These are phyloP conservation scores for Musca domestica DNA, from an alignment of 1,140 invertebrate genomes.

Conservation along the genomic window DNA sequence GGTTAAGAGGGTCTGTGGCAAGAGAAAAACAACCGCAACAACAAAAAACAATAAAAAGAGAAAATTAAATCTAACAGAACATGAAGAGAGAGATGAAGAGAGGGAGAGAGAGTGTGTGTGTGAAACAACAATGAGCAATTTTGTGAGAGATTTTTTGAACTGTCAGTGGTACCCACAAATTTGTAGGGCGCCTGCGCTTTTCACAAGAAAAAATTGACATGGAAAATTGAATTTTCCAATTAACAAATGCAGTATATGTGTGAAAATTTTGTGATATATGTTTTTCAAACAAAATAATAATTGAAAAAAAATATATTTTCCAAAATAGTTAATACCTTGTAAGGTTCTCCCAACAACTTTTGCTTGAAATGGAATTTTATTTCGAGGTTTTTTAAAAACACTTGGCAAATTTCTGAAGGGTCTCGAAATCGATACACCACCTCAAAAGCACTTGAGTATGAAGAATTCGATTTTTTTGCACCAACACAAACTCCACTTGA, in stretches of 20 bases:
- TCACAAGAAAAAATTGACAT: not conserved
- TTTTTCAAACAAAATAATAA: not conserved
- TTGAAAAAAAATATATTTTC: not conserved
- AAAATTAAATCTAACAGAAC: too few relatives aligned
- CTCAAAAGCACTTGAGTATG: not conserved
- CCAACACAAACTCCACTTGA: not conserved
- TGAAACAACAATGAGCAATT: too few relatives aligned
- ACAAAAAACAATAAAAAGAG: too few relatives aligned
- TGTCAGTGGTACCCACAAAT: too few relatives aligned
- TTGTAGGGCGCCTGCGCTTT: too few relatives aligned
- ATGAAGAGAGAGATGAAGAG: too few relatives aligned
- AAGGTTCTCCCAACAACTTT: not conserved
- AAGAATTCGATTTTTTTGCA: not conserved
- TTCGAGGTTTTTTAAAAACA: not conserved
- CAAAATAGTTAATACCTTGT: not conserved
- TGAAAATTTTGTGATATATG: not conserved
- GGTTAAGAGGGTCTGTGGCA: too few relatives aligned
- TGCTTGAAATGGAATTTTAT: not conserved
- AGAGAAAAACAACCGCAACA: too few relatives aligned
- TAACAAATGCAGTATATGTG: constrained; percentile 13
- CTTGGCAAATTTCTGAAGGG: not conserved
- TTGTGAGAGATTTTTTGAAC: too few relatives aligned
- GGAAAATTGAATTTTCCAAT: constrained; percentile 20
- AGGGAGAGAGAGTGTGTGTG: too few relatives aligned
- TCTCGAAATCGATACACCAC: not conserved